Evolutionary conservation across 2,113 vertebrate species (phyloP).

Genomic region (Noctilio leporinus): DNA sequence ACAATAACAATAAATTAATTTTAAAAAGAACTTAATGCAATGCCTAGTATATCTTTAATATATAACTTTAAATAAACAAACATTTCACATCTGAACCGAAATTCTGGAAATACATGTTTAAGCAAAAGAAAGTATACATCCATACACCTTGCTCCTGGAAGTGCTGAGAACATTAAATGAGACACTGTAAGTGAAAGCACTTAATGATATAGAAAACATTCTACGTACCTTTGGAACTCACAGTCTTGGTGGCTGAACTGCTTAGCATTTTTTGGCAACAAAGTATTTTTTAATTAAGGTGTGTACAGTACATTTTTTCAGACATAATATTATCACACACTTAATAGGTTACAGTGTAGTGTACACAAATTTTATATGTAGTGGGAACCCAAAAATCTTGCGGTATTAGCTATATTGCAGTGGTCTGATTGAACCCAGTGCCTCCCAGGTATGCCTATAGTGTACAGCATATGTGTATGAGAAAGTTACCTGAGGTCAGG

Average conservation of each 20-base stretch:
- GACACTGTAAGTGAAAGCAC: neutral
- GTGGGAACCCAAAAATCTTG: neutral
- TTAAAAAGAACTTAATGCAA: neutral
- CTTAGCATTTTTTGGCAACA: neutral
- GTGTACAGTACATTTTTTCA: neutral
- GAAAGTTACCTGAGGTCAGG: neutral
- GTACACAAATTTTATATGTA: neutral
- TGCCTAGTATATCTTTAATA: neutral
- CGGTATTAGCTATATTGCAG: neutral
- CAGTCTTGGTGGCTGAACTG: neutral
- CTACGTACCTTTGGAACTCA: neutral
- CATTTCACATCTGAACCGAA: neutral
- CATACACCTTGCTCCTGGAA: neutral
- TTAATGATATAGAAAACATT: neutral
- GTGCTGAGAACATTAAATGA: neutral
- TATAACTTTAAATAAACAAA: neutral
- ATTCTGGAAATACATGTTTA: neutral
- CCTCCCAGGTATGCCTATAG: neutral
- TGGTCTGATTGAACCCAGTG: neutral
- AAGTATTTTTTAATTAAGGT: neutral
- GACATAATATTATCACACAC: neutral
- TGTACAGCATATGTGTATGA: neutral
- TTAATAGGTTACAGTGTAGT: neutral
- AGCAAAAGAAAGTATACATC: neutral
- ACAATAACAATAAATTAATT: no score